Percentiles rank a stretch among this genome's conserved stretches.
phyloP scores from a whole-genome alignment of 2,888 invertebrate species.

The Amitus sp. region DNA sequence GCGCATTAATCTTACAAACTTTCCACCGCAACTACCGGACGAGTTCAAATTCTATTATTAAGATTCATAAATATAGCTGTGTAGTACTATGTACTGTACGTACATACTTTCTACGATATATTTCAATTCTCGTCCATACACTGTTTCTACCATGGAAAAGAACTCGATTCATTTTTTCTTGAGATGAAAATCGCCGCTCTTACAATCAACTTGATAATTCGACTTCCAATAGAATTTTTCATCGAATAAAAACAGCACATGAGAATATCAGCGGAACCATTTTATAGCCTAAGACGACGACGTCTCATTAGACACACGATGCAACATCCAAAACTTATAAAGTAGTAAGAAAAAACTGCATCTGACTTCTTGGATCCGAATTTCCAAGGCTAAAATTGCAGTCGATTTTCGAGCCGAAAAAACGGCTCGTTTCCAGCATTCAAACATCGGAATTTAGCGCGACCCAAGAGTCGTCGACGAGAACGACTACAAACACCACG shows the following conservation, averaged over 20 bases:
- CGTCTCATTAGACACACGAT: conserved; percentile 13
- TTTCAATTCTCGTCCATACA: conserved; percentile 24
- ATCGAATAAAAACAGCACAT: conserved; percentile 1
- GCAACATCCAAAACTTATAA: neutral
- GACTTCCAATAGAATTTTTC: conserved; percentile 9
- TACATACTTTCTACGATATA: conserved; percentile 8
- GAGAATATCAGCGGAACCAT: too few species aligned
- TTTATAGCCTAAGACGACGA: too few species aligned
- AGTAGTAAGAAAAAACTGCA: conserved; percentile 5
- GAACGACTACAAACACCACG: conserved; percentile 26
- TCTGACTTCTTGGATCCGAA: conserved; percentile 15
- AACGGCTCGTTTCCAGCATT: neutral
- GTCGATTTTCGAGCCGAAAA: neutral
- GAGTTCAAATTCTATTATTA: conserved; percentile 33
- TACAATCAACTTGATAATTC: conserved; percentile 9
- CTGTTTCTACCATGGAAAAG: conserved; percentile 21
- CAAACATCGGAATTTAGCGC: neutral
- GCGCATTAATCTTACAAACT: conserved; percentile 54
- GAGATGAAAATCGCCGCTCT: conserved; percentile 21
- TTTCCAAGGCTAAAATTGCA: too few species aligned
- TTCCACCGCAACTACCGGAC: conserved; percentile 31
- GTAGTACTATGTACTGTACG: conserved; percentile 26
- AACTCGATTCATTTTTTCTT: conserved; percentile 22
- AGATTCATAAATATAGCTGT: conserved; percentile 37
- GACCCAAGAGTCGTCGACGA: conserved; percentile 9